A percentile compares a stretch with the other conserved stretches of the same genome.
Conservation (phyloP, 2,113 vertebrate genomes). For the Malurus elegans region DNA sequence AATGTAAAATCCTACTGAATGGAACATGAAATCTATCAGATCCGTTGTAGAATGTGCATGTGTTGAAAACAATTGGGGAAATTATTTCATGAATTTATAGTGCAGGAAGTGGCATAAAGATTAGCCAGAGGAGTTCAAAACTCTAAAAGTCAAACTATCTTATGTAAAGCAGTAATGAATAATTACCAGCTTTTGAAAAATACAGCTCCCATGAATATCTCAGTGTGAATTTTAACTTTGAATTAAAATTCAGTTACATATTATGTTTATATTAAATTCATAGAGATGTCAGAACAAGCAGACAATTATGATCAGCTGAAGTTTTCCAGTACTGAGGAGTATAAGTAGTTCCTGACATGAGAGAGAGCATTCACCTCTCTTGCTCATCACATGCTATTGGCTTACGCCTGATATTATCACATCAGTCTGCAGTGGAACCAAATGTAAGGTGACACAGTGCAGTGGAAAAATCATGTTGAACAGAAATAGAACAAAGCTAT, state of each 20-base stretch:
- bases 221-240: neutral
- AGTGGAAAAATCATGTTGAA: neutral
- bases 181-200: conserved; percentile 23
- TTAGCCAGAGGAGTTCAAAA: neutral
- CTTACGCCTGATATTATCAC: neutral
- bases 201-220: neutral
- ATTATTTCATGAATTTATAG: neutral
- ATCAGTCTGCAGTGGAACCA: neutral
- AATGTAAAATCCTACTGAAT: neutral
- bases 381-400: neutral
- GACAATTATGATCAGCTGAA: neutral
- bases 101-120: neutral
- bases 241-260: conserved; percentile 1
- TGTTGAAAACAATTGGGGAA: neutral
- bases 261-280: conserved; percentile 34
- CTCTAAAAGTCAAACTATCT: neutral
- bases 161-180: neutral
- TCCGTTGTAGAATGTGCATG: neutral
- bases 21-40: neutral
- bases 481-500: neutral
- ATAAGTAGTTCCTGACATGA: neutral
- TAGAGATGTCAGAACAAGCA: neutral
- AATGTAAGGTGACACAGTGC: neutral
- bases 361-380: neutral
- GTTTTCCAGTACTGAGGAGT: neutral